Evolutionary conservation across 2,888 invertebrate species (phyloP), one percentile per base, ranked within the genome.

Genomic region (Deilephila elpenor): DNA sequence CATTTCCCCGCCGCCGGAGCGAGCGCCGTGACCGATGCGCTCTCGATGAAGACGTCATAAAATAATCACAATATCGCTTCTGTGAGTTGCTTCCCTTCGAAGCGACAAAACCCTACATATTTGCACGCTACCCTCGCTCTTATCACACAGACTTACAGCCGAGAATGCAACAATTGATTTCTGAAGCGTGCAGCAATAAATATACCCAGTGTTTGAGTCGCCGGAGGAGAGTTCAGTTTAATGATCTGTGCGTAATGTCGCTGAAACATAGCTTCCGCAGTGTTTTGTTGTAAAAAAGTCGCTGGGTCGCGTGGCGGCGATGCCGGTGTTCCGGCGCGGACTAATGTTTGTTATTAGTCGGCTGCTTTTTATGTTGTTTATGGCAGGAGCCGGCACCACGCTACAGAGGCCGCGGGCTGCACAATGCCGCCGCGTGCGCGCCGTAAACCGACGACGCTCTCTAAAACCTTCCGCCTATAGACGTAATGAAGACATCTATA

Each of bases 231-330:
- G 87, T 87, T 85, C 80, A 80, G 88, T 84, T 91, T 91, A 94
- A 94, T 93, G 94, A 93, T 86, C 91, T 91, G 93, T 92, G 90
- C 90, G 88, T 90, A 92, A 93, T 90, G 90, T 79, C 83, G 86
- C 84, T 85, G 89, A 88, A 87, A 88, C 89, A 90, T 89, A 87
- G 88, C 93, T 93, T 93, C 94, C 94, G 93, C 87, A 82, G 83
- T 89, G 86, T 91, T 91, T 92, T 91, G 89, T 89, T 85, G 88
- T 91, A 92, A 93, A 93, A 92, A 93, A 91, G 82, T 86, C 81
- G 82, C 79, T 79, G 78, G 80, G 81, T 74, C 86, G 81, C 87
- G 85, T 84, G 87, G 73, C 84, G 75, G 76, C 78, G 75, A 86
- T 84, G 82, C 87, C 84, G 79, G 77, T 71, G 76, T 87, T 86